Evolutionary conservation across 2,113 vertebrate species (phyloP).

Genomic region (Leptodactylus fuscus): DNA sequence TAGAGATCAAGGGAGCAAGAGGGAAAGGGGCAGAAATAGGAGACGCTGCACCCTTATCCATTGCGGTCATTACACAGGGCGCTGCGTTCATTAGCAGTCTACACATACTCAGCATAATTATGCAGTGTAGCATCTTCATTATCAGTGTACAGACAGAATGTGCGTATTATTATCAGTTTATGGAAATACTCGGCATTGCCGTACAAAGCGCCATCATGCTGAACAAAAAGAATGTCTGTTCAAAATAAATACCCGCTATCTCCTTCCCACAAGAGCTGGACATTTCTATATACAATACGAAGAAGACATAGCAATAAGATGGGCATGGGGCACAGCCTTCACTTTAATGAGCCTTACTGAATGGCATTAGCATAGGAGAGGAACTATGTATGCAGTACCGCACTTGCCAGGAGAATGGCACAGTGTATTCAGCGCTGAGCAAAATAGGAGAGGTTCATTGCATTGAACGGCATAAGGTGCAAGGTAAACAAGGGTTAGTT

Average conservation of each 20-base stretch:
- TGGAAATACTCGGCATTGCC: not conserved
- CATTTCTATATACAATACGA: not conserved
- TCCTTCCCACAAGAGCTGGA: constrained; percentile 4
- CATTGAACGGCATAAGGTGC: not conserved
- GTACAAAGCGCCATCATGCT: constrained; percentile 9
- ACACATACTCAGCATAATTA: constrained; percentile 11
- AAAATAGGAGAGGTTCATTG: not conserved
- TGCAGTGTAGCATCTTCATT: constrained; percentile 42
- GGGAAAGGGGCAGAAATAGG: not conserved
- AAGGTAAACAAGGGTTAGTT: no score
- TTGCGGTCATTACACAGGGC: constrained; percentile 36
- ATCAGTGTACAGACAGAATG: constrained; percentile 25
- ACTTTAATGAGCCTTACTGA: not conserved
- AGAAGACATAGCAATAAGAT: constrained; percentile 13
- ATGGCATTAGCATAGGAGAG: not conserved
- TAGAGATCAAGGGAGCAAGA: constrained; percentile 21
- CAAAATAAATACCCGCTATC: constrained; percentile 24
- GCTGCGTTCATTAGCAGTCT: constrained; percentile 30
- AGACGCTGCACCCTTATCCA: constrained; percentile 12
- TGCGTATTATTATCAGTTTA: constrained; percentile 22
- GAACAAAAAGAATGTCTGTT: constrained; percentile 22
- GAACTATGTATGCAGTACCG: not conserved
- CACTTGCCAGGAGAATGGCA: not conserved
- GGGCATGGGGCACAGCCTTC: not conserved
- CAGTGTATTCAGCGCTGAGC: not conserved